Conservation (phyloP, 2,888 invertebrate species). For the Harmothoe impar region DNA sequence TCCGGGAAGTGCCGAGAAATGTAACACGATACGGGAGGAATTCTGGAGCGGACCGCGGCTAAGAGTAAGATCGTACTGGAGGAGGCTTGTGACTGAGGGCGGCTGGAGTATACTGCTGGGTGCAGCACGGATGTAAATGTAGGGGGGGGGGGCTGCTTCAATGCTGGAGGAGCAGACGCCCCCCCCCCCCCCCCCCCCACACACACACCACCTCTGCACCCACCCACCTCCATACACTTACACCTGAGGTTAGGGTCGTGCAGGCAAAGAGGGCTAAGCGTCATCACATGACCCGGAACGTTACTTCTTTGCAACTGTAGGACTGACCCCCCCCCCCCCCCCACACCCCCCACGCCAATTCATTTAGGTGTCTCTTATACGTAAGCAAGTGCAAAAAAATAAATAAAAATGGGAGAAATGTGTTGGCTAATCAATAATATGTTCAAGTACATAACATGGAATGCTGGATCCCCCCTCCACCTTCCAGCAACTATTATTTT, state of each 20-base stretch:
- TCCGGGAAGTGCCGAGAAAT: constrained; percentile 60
- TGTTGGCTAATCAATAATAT: too few species aligned
- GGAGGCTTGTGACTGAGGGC: neutral
- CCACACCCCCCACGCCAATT: too few species aligned
- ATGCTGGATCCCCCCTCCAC: too few species aligned
- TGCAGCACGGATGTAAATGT: neutral
- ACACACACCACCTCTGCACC: neutral
- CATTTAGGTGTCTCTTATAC: too few species aligned
- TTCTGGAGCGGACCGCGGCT: constrained; percentile 43
- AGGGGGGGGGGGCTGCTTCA: neutral
- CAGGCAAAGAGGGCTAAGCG: neutral
- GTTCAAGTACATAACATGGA: too few species aligned
- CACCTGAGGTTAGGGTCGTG: neutral
- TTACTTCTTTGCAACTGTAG: too few species aligned
- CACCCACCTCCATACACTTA: neutral
- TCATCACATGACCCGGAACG: neutral
- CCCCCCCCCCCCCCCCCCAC: too few species aligned
- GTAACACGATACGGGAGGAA: constrained; percentile 45
- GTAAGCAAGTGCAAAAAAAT: too few species aligned
- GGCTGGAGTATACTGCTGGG: neutral
- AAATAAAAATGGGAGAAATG: too few species aligned
- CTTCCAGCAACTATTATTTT: too few species aligned
- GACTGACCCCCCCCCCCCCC: too few species aligned
- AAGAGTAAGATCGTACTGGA: neutral
- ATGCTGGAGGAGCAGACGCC: neutral